phyloP scores from a whole-genome alignment of 2,888 invertebrate species.

The Mythimna ferrago region DNA sequence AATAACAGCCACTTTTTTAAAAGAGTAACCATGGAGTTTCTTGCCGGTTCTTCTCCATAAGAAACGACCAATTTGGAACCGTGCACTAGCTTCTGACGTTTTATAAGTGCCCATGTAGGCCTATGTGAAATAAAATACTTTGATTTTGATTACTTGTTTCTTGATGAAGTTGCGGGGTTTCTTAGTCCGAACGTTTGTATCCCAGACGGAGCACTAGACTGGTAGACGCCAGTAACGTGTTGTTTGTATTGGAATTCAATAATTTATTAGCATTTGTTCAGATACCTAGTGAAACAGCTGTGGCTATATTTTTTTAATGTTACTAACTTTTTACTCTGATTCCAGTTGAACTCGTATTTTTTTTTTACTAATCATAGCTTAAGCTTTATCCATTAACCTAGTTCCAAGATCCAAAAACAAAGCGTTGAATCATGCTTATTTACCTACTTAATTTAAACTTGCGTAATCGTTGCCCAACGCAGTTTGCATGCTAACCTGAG shows the following conservation, averaged over 20 bases:
- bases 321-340: neutral
- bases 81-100: too few relatives aligned
- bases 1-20: too few relatives aligned
- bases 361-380: neutral
- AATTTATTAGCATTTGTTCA: constrained; percentile 13
- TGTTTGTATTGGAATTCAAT: constrained; percentile 20
- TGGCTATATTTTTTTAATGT: neutral
- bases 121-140: too few relatives aligned
- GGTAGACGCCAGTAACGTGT: constrained; percentile 19
- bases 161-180: constrained; percentile 8
- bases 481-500: constrained; percentile 27
- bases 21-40: too few relatives aligned
- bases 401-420: neutral
- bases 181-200: constrained; percentile 12
- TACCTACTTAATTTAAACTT: constrained; percentile 2
- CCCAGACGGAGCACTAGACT: constrained; percentile 26
- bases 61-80: too few relatives aligned
- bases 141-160: neutral
- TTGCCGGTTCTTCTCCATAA: too few relatives aligned
- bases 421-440: neutral
- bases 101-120: too few relatives aligned
- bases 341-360: neutral
- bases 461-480: constrained; percentile 10
- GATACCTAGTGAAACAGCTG: neutral
- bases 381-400: neutral